Evolutionary conservation across 2,113 vertebrate species (phyloP), one percentile per base, ranked within the genome.

Genomic region (Cottus gobio): DNA sequence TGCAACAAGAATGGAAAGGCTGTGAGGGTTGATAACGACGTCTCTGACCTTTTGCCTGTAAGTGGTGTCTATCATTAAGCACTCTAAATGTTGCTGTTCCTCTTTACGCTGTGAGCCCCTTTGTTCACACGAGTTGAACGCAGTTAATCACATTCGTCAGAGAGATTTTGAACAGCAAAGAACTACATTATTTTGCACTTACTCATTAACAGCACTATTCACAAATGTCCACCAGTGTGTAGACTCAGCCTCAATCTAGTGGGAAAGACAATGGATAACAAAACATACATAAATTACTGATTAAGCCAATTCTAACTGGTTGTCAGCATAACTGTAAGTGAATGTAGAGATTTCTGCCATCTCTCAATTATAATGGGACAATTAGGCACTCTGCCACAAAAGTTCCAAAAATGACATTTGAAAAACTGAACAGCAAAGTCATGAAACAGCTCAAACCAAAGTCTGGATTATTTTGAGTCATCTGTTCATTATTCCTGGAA

Each of bases 21-120:
- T 62, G 71, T 20, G 1, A 91, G 83, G 57, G 91, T 90, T 54
- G 93, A 94, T 36, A 82, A 80, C 4, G 96, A 97, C 5, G 28
- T 97, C 89, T 97, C 96, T 0, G 98, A 98, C 89, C 93, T 99
- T 2, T 91, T 97, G 84, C 98, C 98, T 50, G 98, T 99, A 91
- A 96, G 97, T 95, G 34, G 16, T 36, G 5, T 37, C 37, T 24
- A 42, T 74, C 5, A 20, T 69, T 1, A 10, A 15, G 18, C 7
- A 5, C 24, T 48, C 8, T 34, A 16, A 7, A 2, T 20, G 44
- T 37, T 28, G 56, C 57, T 52, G 13, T 63, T 58, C 2, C 39
- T 57, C 37, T 20, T 50, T 12, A 28, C 24, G 12, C n/a, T 28
- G 3, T 34, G 16, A 36, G 54, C 12, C 8, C 34, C 18, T 61